These are phyloP conservation scores for Tenthredo distinguenda DNA, from an alignment of 2,888 invertebrate genomes.

Conservation along the genomic window DNA sequence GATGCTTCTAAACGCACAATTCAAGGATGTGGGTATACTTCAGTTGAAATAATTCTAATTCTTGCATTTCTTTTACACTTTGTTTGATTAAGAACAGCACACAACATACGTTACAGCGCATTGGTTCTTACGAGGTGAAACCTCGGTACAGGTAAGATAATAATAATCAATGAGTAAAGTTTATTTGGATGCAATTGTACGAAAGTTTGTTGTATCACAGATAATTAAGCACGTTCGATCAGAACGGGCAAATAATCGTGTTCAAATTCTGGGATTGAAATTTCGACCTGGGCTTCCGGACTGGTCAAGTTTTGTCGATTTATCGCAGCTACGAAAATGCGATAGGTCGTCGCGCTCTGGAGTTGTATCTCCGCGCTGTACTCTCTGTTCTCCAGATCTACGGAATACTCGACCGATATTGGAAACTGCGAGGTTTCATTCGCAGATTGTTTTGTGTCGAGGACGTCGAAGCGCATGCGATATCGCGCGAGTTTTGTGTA, in stretches of 20 bases:
- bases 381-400: background rate
- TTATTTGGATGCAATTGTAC: background rate
- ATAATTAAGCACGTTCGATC: background rate
- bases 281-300: background rate
- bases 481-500: background rate
- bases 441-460: background rate
- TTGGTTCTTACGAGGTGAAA: background rate
- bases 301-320: background rate
- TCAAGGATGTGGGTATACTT: background rate
- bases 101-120: background rate
- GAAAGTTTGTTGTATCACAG: background rate
- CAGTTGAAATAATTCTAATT: background rate
- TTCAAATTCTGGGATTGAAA: background rate
- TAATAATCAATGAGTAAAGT: background rate
- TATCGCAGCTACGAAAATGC: background rate
- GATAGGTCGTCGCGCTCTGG: background rate
- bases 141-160: background rate
- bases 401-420: background rate
- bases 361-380: background rate
- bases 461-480: conserved; percentile 4
- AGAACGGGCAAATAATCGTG: background rate
- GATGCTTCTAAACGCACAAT: background rate
- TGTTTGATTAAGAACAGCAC: background rate
- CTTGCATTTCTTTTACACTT: background rate
- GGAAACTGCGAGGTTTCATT: background rate